These are phyloP conservation scores for Drosophila aldrichi DNA, from an alignment of 2,888 invertebrate species.

Conservation along the genomic window DNA sequence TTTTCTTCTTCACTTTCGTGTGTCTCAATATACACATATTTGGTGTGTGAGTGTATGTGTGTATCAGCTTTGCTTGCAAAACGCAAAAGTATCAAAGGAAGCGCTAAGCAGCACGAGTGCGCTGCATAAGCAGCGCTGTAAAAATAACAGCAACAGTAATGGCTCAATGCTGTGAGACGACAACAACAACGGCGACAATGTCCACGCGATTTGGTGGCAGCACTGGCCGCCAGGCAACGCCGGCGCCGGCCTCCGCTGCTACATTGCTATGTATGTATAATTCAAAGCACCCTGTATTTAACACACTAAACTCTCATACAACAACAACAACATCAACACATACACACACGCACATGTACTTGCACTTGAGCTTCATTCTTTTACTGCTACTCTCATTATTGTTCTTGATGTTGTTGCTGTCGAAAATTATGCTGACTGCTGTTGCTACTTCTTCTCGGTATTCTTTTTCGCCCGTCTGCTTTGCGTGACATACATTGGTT, in stretches of 20 bases:
- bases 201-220: slow-evolving; percentile 50
- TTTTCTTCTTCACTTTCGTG: slow-evolving; percentile 6
- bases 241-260: slow-evolving; percentile 22
- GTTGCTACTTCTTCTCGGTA: slow-evolving; percentile 1
- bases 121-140: slow-evolving; percentile 10
- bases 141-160: slow-evolving; percentile 25
- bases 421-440: slow-evolving; percentile 35
- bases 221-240: slow-evolving; percentile 29
- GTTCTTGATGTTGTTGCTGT: slow-evolving; percentile 10
- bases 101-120: slow-evolving; percentile 9
- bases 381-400: slow-evolving; percentile 11
- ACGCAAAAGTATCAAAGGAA: slow-evolving; percentile 20
- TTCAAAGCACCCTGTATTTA: slow-evolving; percentile 39
- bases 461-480: background rate
- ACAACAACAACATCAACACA: background rate
- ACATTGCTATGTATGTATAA: slow-evolving; percentile 52
- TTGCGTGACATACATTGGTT: slow-evolving; percentile 40
- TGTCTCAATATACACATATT: background rate
- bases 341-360: slow-evolving; percentile 20
- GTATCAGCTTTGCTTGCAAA: slow-evolving; percentile 19
- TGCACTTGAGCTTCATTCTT: slow-evolving; percentile 46
- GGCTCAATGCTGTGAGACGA: slow-evolving; percentile 62
- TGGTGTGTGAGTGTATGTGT: slow-evolving; percentile 4
- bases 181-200: slow-evolving; percentile 40
- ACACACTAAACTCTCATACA: slow-evolving; percentile 28